phyloP scores from a whole-genome alignment of 2,888 invertebrate genomes.

The Ypsolopha scabrella region DNA sequence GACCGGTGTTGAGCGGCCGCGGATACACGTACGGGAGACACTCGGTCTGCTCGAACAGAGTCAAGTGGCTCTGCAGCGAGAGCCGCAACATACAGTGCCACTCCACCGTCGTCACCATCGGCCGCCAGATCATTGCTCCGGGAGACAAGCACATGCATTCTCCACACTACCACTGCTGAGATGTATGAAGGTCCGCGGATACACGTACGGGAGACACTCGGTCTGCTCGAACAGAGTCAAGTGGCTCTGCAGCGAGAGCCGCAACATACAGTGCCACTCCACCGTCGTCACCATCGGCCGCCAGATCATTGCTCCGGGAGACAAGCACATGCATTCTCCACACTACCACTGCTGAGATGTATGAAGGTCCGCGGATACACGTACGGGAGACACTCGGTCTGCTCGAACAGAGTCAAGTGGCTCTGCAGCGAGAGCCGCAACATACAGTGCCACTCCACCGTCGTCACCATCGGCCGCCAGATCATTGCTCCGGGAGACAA shows the following conservation, averaged over 20 bases:
- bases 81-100: conserved; percentile 44
- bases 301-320: too few relatives aligned
- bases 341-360: too few relatives aligned
- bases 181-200: too few relatives aligned
- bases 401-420: conserved; percentile 56
- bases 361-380: conserved; percentile 50
- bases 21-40: too few relatives aligned
- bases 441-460: conserved; percentile 45
- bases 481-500: conserved; percentile 47
- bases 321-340: too few relatives aligned
- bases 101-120: conserved; percentile 54
- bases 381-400: conserved; percentile 59
- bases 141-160: conserved; percentile 53
- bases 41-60: conserved; percentile 55
- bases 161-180: conserved; percentile 24
- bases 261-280: too few relatives aligned
- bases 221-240: too few relatives aligned
- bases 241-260: too few relatives aligned
- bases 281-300: too few relatives aligned
- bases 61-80: conserved; percentile 54
- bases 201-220: too few relatives aligned
- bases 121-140: conserved; percentile 42
- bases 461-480: conserved; percentile 53
- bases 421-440: conserved; percentile 47
- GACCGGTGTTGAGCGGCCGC: conserved; percentile 49